Percentiles rank a stretch among this genome's conserved stretches.
These are phyloP conservation scores for Sardina pilchardus DNA, from an alignment of 2,113 vertebrate genomes.

Conservation along the genomic window DNA sequence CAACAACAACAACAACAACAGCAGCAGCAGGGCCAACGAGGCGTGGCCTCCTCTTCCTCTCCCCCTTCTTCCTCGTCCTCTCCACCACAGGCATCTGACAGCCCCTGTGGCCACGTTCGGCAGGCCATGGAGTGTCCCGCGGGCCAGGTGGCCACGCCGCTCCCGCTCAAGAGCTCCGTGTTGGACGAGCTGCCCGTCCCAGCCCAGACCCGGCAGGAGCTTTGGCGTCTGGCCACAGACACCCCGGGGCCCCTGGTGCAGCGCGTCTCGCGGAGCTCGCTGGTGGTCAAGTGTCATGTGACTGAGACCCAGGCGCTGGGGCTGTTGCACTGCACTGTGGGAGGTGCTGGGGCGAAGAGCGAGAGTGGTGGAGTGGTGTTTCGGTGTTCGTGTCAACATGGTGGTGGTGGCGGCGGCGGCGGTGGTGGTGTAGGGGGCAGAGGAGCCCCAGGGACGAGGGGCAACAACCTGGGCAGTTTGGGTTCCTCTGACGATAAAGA, in stretches of 20 bases:
- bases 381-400: constrained; percentile 61
- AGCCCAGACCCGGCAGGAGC: constrained; percentile 74
- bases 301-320: constrained; percentile 79
- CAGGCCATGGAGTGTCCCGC: constrained; percentile 79
- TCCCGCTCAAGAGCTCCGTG: constrained; percentile 84
- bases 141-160: constrained; percentile 71
- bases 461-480: not conserved
- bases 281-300: constrained; percentile 86
- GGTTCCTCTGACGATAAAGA: not conserved
- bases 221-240: constrained; percentile 86
- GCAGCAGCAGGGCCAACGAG: constrained; percentile 54
- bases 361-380: constrained; percentile 44
- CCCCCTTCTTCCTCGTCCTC: constrained; percentile 28
- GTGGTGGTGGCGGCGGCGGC: too few species aligned
- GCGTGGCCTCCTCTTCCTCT: not conserved
- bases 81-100: constrained; percentile 56
- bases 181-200: constrained; percentile 74
- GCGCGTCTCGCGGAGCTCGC: constrained; percentile 69
- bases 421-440: not conserved
- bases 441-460: not conserved
- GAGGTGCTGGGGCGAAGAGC: constrained; percentile 34
- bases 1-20: constrained; percentile 43
- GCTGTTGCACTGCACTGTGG: constrained; percentile 82
- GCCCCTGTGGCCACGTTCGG: constrained; percentile 84
- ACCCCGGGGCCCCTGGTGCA: constrained; percentile 87